phyloP scores from a whole-genome alignment of 2,888 invertebrate genomes.

The Acleris holmiana region DNA sequence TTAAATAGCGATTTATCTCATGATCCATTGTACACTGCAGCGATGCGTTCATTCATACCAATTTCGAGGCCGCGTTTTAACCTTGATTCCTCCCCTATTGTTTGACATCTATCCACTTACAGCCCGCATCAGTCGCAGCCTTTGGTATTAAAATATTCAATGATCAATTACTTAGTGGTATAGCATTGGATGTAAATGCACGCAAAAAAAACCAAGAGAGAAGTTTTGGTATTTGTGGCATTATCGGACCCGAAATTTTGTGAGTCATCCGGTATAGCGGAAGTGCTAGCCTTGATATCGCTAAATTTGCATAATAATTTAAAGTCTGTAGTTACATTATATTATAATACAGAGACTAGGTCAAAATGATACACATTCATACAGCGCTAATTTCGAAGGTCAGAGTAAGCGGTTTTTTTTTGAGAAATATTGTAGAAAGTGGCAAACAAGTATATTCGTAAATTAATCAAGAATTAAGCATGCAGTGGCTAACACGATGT shows the following conservation, averaged over 20 bases:
- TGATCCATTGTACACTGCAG: constrained; percentile 31
- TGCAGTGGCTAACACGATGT: constrained; percentile 2
- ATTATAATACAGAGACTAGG: too few relatives aligned
- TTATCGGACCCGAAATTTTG: background rate
- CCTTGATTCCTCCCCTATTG: constrained; percentile 47
- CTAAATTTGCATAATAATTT: background rate
- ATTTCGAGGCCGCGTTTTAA: constrained; percentile 38
- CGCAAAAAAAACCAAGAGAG: constrained; percentile 18
- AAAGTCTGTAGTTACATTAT: too few relatives aligned
- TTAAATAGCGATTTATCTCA: background rate
- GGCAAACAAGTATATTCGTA: background rate
- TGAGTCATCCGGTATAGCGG: constrained; percentile 18
- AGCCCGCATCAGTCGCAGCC: constrained; percentile 44
- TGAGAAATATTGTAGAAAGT: background rate
- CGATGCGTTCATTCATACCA: constrained; percentile 46
- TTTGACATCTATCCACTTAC: constrained; percentile 42
- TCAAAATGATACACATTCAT: too few relatives aligned
- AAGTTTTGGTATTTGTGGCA: background rate
- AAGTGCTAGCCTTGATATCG: constrained; percentile 18
- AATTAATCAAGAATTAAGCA: background rate
- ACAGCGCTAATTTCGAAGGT: too few relatives aligned
- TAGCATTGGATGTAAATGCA: constrained; percentile 1
- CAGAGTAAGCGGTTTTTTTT: background rate
- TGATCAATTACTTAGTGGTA: constrained; percentile 32
- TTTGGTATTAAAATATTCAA: constrained; percentile 24